phyloP scores from a whole-genome alignment of 92 coral and sea anemone genomes.

The Isaurus tuberculatus region DNA sequence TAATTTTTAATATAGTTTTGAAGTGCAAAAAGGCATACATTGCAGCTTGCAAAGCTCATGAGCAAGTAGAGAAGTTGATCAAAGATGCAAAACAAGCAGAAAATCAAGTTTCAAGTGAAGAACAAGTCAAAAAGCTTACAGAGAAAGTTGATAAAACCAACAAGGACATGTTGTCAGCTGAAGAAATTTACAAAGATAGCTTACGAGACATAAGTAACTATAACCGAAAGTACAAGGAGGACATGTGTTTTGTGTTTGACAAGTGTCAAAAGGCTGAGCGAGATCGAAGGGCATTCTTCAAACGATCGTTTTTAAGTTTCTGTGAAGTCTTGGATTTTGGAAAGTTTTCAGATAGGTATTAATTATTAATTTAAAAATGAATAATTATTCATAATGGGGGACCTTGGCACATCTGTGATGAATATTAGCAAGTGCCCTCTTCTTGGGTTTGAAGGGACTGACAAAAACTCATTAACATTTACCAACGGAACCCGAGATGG shows the following conservation, averaged over 20 bases:
- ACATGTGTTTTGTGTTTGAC: constrained; percentile 82
- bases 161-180: constrained; percentile 57
- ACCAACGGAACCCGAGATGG: too few species aligned
- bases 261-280: constrained; percentile 86
- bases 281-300: constrained; percentile 76
- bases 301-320: constrained; percentile 61
- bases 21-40: constrained; percentile 85
- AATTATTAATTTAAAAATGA: not conserved
- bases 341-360: constrained; percentile 71
- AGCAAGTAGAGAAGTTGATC: constrained; percentile 75
- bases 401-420: too few species aligned
- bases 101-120: constrained; percentile 66
- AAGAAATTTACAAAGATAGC: constrained; percentile 77
- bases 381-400: not conserved
- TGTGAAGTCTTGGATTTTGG: constrained; percentile 64
- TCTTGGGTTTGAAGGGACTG: too few species aligned
- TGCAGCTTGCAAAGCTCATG: constrained; percentile 80
- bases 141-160: constrained; percentile 74
- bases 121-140: constrained; percentile 81
- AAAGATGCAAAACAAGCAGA: constrained; percentile 60
- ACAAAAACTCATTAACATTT: too few species aligned
- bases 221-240: constrained; percentile 87
- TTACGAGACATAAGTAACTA: constrained; percentile 83
- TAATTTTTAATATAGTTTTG: constrained; percentile 44
- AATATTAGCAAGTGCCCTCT: too few species aligned